These are phyloP conservation scores for Catharus fuscescens DNA, from an alignment of 2,113 vertebrate species.

Conservation along the genomic window DNA sequence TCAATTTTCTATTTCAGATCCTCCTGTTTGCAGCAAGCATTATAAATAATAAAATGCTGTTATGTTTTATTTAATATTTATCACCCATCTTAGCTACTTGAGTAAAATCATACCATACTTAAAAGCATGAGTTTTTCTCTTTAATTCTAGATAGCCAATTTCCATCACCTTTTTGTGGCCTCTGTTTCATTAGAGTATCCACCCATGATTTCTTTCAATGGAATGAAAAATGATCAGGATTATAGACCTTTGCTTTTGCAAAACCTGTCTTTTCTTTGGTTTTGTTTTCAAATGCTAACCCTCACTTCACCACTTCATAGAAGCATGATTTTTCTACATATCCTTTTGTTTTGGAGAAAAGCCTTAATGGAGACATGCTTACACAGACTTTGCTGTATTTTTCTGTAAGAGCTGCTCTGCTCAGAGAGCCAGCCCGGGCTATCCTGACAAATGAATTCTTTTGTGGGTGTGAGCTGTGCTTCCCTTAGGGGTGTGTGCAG, in stretches of 20 bases:
- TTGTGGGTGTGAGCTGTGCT: not conserved
- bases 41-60: conserved; percentile 6
- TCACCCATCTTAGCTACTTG: not conserved
- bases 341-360: not conserved
- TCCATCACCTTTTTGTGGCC: not conserved
- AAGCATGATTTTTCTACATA: accelerated
- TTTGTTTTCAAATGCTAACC: not conserved
- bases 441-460: not conserved
- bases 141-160: not conserved
- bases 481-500: not conserved
- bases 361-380: not conserved
- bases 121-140: not conserved
- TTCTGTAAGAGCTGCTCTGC: not conserved
- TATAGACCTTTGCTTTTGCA: not conserved
- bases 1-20: not conserved
- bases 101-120: not conserved
- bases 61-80: not conserved
- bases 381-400: too few relatives aligned
- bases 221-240: not conserved
- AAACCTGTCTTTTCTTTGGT: not conserved
- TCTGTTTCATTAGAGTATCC: not conserved
- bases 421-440: not conserved
- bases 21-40: not conserved
- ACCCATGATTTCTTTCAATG: not conserved
- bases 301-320: not conserved